A percentile compares a stretch with the other conserved stretches of the same genome.
These are phyloP conservation scores for Ips nitidus DNA, from an alignment of 1,140 invertebrate species.

Conservation along the genomic window DNA sequence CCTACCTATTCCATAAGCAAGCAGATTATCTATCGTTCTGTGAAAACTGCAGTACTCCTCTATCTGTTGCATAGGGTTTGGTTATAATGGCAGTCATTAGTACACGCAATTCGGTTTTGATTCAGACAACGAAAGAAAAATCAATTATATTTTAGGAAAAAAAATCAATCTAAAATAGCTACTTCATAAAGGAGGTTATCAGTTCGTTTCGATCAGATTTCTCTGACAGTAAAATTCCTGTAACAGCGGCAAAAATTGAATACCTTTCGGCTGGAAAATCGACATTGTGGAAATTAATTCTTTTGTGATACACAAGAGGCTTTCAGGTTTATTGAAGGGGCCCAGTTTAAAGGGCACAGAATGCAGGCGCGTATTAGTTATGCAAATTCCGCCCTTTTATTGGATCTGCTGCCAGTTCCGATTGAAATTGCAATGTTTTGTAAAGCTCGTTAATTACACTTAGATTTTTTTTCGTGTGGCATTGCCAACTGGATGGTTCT, in stretches of 20 bases:
- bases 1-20: too few species aligned
- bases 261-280: slow-evolving; percentile 6
- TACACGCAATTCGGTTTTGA: too few species aligned
- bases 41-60: too few species aligned
- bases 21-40: too few species aligned
- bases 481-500: neutral
- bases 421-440: neutral
- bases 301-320: slow-evolving; percentile 4
- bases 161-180: too few species aligned
- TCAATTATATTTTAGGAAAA: too few species aligned
- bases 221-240: neutral
- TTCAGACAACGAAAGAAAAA: too few species aligned
- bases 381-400: neutral
- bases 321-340: slow-evolving; percentile 4
- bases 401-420: neutral
- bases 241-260: slow-evolving; percentile 3
- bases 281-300: slow-evolving; percentile 15
- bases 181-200: neutral
- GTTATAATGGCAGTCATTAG: too few species aligned
- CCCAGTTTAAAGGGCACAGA: slow-evolving; percentile 3
- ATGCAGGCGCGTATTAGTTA: slow-evolving; percentile 8
- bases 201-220: slow-evolving; percentile 1
- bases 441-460: neutral
- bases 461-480: neutral
- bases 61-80: too few species aligned